Evolutionary conservation across 2,888 invertebrate genomes (phyloP), one percentile per base, ranked within the genome.

Genomic region (Tolmerus cingulatus): DNA sequence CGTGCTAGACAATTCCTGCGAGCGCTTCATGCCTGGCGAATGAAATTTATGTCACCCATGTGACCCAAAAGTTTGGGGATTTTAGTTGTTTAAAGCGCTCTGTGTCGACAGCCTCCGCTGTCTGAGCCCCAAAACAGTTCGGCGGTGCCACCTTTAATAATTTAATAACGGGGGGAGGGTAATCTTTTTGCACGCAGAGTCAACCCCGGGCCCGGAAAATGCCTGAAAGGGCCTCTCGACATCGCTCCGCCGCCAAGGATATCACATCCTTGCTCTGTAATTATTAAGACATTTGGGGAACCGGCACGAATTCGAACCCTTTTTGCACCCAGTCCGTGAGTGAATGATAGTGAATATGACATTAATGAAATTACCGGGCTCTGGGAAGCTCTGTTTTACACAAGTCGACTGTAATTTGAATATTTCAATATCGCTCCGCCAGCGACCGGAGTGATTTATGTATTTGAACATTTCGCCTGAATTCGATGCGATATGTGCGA

Each of bases 31-130:
- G 85, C 85, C 85, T 85, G 43, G 43, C 74, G 74, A 85, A 85
- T 74, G 85, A 85, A 85, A 85, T 85, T 85, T 85, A 85, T 85
- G 85, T 85, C 85, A 85, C 85, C 85, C 85, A 85, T 85, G 85
- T 85, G 85, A 85, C 85, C 85, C 85, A 85, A 85, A 82, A 85
- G 85, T 85, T 85, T 43, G 74, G 85, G 85, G 74, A 74, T 85
- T 85, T 85, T 74, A 74, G 85, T 74, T 85, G 85, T 74, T 85
- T 85, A 74, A 85, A 85, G 85, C 85, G 74, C 66, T 66, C 66
- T 66, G 40, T 85, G 85, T 85, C 85, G 85, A 85, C 85, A 85
- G 74, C 74, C 43, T n/a, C 30, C 27, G 23, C 23, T 66, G 66
- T 66, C 23, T 66, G 66, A 23, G 12, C n/a, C 46, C 43, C 30